Evolutionary conservation across 2,797 vertebrate genomes (phyloP).

Genomic region (Oreonectes daqikongensis): DNA sequence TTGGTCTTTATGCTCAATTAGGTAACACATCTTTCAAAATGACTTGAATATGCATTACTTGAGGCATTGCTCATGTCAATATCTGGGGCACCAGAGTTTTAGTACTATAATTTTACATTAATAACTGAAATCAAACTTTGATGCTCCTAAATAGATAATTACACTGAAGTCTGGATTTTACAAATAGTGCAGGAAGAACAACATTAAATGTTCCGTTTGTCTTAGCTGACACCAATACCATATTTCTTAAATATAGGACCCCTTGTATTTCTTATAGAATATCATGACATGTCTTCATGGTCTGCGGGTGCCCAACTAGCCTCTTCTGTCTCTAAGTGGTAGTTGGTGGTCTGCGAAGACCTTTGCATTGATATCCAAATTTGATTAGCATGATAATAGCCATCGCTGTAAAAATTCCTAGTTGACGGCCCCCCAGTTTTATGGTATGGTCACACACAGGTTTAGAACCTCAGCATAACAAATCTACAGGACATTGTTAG

Average conservation of each 20-base stretch:
- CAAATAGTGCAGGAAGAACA: neutral
- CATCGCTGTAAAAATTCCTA: slow-evolving; percentile 37
- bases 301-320: slow-evolving; percentile 52
- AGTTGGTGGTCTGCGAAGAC: slow-evolving; percentile 61
- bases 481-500: slow-evolving; percentile 30
- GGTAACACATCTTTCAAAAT: too few relatives aligned
- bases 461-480: slow-evolving; percentile 33
- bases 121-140: too few relatives aligned
- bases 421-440: slow-evolving; percentile 17
- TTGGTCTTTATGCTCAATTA: too few relatives aligned
- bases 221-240: neutral
- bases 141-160: too few relatives aligned
- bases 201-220: neutral
- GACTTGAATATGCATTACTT: too few relatives aligned
- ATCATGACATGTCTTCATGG: neutral
- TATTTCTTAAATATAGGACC: neutral
- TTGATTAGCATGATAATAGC: slow-evolving; percentile 64
- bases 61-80: too few relatives aligned
- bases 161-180: too few relatives aligned
- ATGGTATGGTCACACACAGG: slow-evolving; percentile 11
- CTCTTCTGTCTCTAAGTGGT: slow-evolving; percentile 31
- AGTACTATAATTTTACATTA: too few relatives aligned
- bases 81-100: too few relatives aligned
- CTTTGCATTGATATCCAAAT: slow-evolving; percentile 53
- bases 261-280: neutral